Base-by-base conservation (phyloP, 1,140 invertebrate genomes). In the Panonychus citri region DNA sequence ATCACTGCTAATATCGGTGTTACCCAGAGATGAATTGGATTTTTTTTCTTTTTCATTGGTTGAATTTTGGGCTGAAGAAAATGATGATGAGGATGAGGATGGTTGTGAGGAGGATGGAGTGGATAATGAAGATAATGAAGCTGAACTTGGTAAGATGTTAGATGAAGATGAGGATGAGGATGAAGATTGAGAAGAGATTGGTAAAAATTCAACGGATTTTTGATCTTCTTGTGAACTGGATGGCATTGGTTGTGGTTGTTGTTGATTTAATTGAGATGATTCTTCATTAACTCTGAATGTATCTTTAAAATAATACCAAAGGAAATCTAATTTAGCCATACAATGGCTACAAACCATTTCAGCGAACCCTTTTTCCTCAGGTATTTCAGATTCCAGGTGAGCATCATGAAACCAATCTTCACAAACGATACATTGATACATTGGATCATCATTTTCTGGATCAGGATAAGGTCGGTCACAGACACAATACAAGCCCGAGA, bases 381-480 rank as follows among this genome's bases (percentile, higher is more conserved):
- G 52, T 27, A 51, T 25, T 27, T 34, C 12, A 19, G 30, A 12
- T 8, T 37, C 24, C 17, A 55, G 43, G 46, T 30, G 19, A 2
- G 34, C 4, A n/a, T 46, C 52, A 55, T 64, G 63, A 34, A 82
- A 90, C 95, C 95, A 99, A 69, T 99, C 94, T 70, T 98, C 94
- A 71, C 94, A 99, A 53, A 95, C 73, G 49, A 83, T 75, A 66
- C 95, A 99, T 66, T 97, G 94, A 42, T 95, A 79, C 91, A 97
- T 98, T 64, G 86, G 81, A 72, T 93, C 88, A 54, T 81, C 79
- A 56, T 89, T 83, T 17, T 76, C 74, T 10, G 81, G 79, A 73
- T 96, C 91, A 15, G 93, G 93, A 72, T 96, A 99, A 0, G 90
- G 89, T 55, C 88, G 75, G n/a, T 80, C 69, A 70, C 95, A 99